These are phyloP conservation scores for Cheilosia variabilis DNA, from an alignment of 2,888 invertebrate genomes.

Conservation along the genomic window DNA sequence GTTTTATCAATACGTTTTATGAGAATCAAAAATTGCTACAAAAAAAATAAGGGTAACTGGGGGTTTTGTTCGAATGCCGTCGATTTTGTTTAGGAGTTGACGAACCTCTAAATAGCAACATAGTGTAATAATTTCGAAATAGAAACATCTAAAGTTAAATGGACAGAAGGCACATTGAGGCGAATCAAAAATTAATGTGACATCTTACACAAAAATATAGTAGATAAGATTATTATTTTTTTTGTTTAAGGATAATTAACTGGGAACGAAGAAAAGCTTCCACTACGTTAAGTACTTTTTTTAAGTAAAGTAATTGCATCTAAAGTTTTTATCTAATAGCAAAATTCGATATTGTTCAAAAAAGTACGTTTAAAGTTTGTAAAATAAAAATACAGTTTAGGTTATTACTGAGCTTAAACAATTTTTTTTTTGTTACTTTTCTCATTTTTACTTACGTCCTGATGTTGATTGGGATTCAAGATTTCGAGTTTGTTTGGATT, in stretches of 20 bases:
- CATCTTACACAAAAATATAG: conserved; percentile 64
- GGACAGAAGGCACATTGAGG: conserved; percentile 64
- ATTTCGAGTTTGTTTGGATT: conserved; percentile 69
- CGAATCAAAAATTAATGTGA: conserved; percentile 64
- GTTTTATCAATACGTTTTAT: background rate
- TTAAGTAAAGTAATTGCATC: conserved; percentile 64
- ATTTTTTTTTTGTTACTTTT: conserved; percentile 44
- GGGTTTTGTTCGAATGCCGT: conserved; percentile 39
- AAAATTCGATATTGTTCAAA: conserved; percentile 43
- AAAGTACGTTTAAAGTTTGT: conserved; percentile 59
- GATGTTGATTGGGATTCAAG: conserved; percentile 68
- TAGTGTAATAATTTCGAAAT: conserved; percentile 46
- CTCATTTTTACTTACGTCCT: conserved; percentile 78
- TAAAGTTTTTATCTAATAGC: conserved; percentile 69
- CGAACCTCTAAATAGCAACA: conserved; percentile 62
- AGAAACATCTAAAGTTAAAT: conserved; percentile 58
- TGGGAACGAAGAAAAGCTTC: conserved; percentile 61
- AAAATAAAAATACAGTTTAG: conserved; percentile 65
- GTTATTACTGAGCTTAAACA: conserved; percentile 57
- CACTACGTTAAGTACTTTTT: conserved; percentile 59
- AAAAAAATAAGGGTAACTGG: conserved; percentile 39
- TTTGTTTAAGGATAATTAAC: conserved; percentile 51
- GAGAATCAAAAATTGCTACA: conserved; percentile 44
- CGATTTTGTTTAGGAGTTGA: conserved; percentile 40
- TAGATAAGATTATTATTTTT: conserved; percentile 21